These are phyloP conservation scores for Drosophila buzzatii DNA, from an alignment of 2,888 invertebrate genomes.

Conservation along the genomic window DNA sequence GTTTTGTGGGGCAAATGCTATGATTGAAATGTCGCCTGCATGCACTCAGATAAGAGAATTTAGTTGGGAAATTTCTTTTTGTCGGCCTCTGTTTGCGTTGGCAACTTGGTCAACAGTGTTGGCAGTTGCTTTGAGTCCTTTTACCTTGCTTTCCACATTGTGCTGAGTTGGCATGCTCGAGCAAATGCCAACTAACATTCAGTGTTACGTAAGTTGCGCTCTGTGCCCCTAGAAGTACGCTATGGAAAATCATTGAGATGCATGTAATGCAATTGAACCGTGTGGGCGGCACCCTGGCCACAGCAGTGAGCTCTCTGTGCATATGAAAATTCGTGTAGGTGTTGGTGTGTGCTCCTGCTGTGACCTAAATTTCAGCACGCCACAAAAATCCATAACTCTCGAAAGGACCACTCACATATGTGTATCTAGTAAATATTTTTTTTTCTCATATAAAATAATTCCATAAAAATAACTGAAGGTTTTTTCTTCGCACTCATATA, in stretches of 20 bases:
- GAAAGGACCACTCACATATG: constrained; percentile 6
- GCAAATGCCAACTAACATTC: constrained; percentile 5
- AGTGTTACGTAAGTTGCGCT: constrained; percentile 56
- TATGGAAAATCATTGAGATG: constrained; percentile 58
- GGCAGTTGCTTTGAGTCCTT: constrained; percentile 6
- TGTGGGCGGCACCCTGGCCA: constrained; percentile 20
- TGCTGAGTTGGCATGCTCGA: background rate
- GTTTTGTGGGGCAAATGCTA: constrained; percentile 35
- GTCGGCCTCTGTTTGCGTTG: constrained; percentile 25
- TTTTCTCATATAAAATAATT: constrained; percentile 1
- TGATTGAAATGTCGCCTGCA: constrained; percentile 50
- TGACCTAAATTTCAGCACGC: constrained; percentile 59
- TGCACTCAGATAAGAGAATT: constrained; percentile 56
- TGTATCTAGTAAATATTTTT: background rate
- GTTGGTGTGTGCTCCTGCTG: constrained; percentile 21
- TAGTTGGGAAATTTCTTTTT: constrained; percentile 25
- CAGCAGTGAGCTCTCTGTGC: constrained; percentile 22
- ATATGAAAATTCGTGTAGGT: constrained; percentile 14
- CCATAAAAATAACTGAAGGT: constrained; percentile 13
- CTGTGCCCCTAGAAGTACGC: constrained; percentile 54
- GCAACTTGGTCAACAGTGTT: constrained; percentile 39
- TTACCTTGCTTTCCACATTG: constrained; percentile 9
- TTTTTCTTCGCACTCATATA: constrained; percentile 9
- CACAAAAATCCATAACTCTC: constrained; percentile 50
- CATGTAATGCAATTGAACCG: constrained; percentile 63